Conservation (phyloP, 2,113 vertebrate genomes). For the Merops nubicus region DNA sequence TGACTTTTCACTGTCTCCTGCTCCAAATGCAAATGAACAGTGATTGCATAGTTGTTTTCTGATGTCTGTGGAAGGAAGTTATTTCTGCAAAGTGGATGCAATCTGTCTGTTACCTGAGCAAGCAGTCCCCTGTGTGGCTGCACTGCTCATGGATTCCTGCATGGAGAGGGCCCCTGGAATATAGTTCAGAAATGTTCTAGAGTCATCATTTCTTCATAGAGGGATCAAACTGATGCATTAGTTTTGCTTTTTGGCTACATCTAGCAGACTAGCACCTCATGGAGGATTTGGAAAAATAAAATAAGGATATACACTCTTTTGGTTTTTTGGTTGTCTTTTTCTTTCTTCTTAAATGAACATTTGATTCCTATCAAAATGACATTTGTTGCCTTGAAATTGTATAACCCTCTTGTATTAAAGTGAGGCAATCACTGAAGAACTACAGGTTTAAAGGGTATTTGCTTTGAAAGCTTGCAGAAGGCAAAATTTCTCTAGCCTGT, state of each 20-base stretch:
- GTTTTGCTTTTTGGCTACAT: neutral
- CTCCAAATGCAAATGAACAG: neutral
- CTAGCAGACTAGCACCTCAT: neutral
- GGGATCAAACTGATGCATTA: neutral
- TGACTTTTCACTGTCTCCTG: neutral
- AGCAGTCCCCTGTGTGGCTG: neutral
- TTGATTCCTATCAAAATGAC: slow-evolving; percentile 24
- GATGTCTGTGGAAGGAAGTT: neutral
- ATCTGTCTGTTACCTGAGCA: neutral
- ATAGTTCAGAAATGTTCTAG: neutral
- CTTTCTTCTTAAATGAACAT: neutral
- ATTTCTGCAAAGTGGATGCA: neutral
- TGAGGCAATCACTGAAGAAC: neutral
- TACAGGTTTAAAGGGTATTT: neutral
- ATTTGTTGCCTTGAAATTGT: neutral
- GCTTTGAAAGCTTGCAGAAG: neutral
- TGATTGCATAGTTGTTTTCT: neutral
- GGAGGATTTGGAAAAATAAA: neutral
- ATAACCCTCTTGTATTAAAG: neutral
- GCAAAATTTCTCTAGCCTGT: neutral
- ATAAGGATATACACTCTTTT: neutral
- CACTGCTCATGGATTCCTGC: neutral
- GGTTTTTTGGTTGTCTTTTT: too few relatives aligned
- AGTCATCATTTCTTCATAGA: neutral
- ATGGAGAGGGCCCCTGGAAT: neutral